Evolutionary conservation across 2,888 invertebrate species (phyloP), one percentile per base, ranked within the genome.

Genomic region (Cerceris ruficornis): DNA sequence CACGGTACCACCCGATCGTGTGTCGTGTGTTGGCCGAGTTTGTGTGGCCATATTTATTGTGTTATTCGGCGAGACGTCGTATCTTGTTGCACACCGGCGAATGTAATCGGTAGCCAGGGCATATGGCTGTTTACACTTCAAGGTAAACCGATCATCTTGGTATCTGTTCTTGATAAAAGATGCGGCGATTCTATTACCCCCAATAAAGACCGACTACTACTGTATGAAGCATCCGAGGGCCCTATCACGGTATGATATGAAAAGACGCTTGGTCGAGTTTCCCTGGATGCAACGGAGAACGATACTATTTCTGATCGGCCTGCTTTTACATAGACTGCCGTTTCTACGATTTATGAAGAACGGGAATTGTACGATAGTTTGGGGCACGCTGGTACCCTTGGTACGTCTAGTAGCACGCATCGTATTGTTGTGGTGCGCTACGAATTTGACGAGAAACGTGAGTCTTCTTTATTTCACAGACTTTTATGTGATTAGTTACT

Each of bases 11-110:
- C 65, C 78, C 82, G 82, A 81, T 85, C 82, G 72, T 73, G 72
- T 82, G 77, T 81, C 77, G 77, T 79, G 80, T 82, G 80, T 78
- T 83, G 69, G 76, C 69, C 75, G 68, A 75, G 74, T 80, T 75
- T 69, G 70, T 83, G 84, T 86, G 83, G 89, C 90, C 89, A 89
- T 90, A 90, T 90, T 90, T 88, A 86, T 71, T 80, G 82, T 88
- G 77, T 88, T 86, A 82, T 87, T 83, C 76, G 69, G 17, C 77
- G 73, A 82, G 74, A 84, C 77, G 43, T 80, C 70, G 64, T 57
- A 72, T 78, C 60, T 77, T 68, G 8, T 61, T 43, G 39, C 69
- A 57, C 28, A 66, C 84, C 79, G 86, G 78, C 74, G 58, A 84
- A 79, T 54, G 58, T 71, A 59, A 68, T 49, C 68, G 59, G 11